Conservation (phyloP, 2,888 invertebrate species). For the Zele albiditarsus region DNA sequence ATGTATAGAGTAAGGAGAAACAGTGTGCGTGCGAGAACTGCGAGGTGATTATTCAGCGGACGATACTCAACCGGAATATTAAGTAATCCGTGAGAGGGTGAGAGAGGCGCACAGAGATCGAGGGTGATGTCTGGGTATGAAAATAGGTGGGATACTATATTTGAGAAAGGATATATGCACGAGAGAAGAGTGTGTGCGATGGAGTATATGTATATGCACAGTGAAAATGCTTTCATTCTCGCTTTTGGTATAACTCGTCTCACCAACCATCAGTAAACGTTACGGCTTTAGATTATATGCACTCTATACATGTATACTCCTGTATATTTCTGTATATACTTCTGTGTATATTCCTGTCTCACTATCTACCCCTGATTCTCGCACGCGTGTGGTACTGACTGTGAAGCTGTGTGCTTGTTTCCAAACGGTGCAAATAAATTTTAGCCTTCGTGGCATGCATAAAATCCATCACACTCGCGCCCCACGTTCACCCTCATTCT, state of each 20-base stretch:
- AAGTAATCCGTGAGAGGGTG: constrained; percentile 55
- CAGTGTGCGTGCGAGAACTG: constrained; percentile 30
- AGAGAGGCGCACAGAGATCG: constrained; percentile 58
- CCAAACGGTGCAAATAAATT: constrained; percentile 64
- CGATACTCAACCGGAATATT: constrained; percentile 61
- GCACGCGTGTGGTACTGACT: constrained; percentile 34
- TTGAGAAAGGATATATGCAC: neutral
- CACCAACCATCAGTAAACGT: neutral
- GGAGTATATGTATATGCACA: constrained; percentile 8
- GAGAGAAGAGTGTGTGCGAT: constrained; percentile 21
- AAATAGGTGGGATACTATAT: neutral
- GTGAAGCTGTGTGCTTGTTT: constrained; percentile 51
- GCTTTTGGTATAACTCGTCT: neutral
- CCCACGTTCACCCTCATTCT: neutral
- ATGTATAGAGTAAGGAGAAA: neutral
- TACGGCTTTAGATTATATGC: constrained; percentile 7
- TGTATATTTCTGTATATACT: neutral
- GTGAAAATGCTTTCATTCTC: neutral
- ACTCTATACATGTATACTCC: neutral
- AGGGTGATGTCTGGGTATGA: constrained; percentile 13
- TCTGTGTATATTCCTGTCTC: constrained; percentile 31
- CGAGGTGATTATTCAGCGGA: constrained; percentile 52
- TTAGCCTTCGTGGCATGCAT: constrained; percentile 53
- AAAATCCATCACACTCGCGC: constrained; percentile 48
- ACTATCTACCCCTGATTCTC: constrained; percentile 33